These are phyloP conservation scores for Neoniphon sammara DNA, from an alignment of 2,797 vertebrate genomes.

Conservation along the genomic window DNA sequence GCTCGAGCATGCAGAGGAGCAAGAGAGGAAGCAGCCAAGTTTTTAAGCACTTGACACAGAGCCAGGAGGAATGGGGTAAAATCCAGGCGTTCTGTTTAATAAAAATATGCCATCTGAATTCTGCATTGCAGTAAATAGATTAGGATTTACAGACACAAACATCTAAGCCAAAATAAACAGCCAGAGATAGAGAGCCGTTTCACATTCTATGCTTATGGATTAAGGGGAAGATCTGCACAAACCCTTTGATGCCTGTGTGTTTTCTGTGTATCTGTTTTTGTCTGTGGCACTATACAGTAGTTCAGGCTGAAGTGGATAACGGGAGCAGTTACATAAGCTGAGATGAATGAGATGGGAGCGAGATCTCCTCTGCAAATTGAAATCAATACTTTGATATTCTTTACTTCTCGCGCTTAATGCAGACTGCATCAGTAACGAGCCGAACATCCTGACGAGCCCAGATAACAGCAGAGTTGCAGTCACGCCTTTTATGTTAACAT, in stretches of 20 bases:
- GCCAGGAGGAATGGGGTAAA: conserved; percentile 57
- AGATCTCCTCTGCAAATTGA: conserved; percentile 61
- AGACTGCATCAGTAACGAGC: conserved; percentile 61
- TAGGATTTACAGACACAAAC: conserved; percentile 66
- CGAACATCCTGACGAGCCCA: conserved; percentile 47
- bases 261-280: conserved; percentile 56
- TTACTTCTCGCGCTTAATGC: conserved; percentile 59
- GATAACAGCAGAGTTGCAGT: conserved; percentile 9
- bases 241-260: conserved; percentile 55
- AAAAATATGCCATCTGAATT: conserved; percentile 64
- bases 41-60: conserved; percentile 60
- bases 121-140: conserved; percentile 72
- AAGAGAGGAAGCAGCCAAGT: conserved; percentile 47
- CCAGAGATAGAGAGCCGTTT: conserved; percentile 60
- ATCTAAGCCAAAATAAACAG: conserved; percentile 65
- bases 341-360: conserved; percentile 66
- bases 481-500: conserved; percentile 4
- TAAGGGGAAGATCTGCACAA: conserved; percentile 59
- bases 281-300: conserved; percentile 55
- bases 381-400: conserved; percentile 63
- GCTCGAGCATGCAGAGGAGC: conserved; percentile 45
- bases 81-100: conserved; percentile 54
- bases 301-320: conserved; percentile 70
- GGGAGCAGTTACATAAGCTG: conserved; percentile 76
- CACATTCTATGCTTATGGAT: conserved; percentile 68